phyloP scores from a whole-genome alignment of 2,113 vertebrate species.

The Pleuronectes platessa region DNA sequence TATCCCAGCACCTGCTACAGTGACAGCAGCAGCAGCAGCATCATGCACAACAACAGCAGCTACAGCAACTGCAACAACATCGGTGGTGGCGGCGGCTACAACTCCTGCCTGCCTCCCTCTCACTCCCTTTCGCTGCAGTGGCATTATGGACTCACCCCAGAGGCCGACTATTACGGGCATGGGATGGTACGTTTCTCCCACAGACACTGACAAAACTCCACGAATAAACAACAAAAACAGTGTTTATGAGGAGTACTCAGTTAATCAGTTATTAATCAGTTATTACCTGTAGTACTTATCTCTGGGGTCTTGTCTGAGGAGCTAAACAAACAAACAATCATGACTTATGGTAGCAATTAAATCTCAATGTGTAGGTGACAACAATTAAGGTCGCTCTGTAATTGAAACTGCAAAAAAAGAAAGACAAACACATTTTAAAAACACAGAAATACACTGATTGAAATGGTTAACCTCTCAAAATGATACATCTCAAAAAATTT shows the following conservation, averaged over 20 bases:
- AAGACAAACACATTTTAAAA: too few relatives aligned
- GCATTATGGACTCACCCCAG: constrained; percentile 80
- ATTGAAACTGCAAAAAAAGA: too few relatives aligned
- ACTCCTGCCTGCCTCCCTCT: constrained; percentile 44
- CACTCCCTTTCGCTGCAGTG: constrained; percentile 68
- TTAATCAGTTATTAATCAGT: too few relatives aligned
- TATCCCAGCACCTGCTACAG: constrained; percentile 72
- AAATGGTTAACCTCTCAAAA: too few relatives aligned
- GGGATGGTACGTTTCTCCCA: constrained; percentile 83
- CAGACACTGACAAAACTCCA: background rate
- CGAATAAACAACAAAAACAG: too few relatives aligned
- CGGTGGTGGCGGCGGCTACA: constrained; percentile 3
- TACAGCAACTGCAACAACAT: constrained; percentile 66
- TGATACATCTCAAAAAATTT: too few relatives aligned
- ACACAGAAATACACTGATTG: too few relatives aligned
- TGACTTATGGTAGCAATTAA: too few relatives aligned
- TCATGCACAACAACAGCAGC: constrained; percentile 44
- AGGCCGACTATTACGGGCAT: constrained; percentile 83
- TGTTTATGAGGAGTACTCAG: too few relatives aligned
- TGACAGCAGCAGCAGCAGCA: constrained; percentile 37
- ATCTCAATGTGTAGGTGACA: too few relatives aligned
- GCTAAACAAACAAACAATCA: background rate
- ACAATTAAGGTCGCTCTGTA: too few relatives aligned
- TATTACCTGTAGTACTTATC: background rate
- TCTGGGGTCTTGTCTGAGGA: background rate